Evolutionary conservation across 2,888 invertebrate genomes (phyloP), one percentile per base, ranked within the genome.

Genomic region (Melangyna quadrimaculata): DNA sequence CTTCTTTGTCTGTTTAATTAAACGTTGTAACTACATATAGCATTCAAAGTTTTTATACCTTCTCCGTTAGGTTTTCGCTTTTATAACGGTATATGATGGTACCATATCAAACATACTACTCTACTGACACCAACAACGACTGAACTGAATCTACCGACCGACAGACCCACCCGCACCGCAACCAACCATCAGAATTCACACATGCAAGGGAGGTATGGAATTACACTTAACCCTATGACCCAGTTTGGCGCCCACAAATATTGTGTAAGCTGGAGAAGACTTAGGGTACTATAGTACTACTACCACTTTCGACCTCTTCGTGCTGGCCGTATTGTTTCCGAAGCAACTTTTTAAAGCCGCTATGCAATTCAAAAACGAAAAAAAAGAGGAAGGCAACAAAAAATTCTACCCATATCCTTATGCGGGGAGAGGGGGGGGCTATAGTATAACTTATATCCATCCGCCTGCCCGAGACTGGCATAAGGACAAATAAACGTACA

Each of bases 211-310:
- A 35, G 63, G 65, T 59, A 69, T 65, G 78, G 67, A 82, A 72
- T 78, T 78, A 78, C 74, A 80, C 75, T 84, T 84, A 80, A 84
- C 84, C 75, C 84, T 80, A 72, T 84, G 84, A 84, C 84, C 84
- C 80, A 84, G 84, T 84, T 84, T 75, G 71, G 24, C 75, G 80
- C 72, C 75, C 67, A 84, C 80, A 71, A 80, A 80, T 75, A 84
- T 63, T 48, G 51, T 70, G 63, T 59, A 75, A 79, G 75, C 75
- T 72, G 59, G 53, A 45, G 65, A 75, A 53, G 70, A 80, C 80
- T 84, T 71, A 79, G 65, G 65, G 59, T 40, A 63, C 45, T 19
- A 37, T 37, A 45, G 19, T 45, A 45, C 51, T 27, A 73, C 37
- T 70, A 24, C 61, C 61, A 69, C 71, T 77, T 75, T 74, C 75